These are phyloP conservation scores for Frieseomelitta varia DNA, from an alignment of 1,140 invertebrate genomes.

Conservation along the genomic window DNA sequence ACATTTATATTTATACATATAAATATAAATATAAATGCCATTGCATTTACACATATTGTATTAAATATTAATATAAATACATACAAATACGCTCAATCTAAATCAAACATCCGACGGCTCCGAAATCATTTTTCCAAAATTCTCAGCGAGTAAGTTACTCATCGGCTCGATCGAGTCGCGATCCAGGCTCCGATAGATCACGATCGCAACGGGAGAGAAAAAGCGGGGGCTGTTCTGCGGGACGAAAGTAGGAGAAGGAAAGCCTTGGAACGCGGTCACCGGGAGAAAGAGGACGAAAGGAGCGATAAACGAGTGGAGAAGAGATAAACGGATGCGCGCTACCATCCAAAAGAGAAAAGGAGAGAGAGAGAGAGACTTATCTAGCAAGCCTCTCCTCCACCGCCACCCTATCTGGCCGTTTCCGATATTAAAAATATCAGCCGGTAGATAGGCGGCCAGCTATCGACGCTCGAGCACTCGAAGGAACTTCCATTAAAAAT, in stretches of 20 bases:
- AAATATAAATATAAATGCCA: too few relatives aligned
- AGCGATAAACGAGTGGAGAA: constrained; percentile 55
- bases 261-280: not conserved
- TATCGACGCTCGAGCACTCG: constrained; percentile 72
- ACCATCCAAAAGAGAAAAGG: not conserved
- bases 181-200: constrained; percentile 45
- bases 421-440: constrained; percentile 78
- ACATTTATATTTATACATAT: too few relatives aligned
- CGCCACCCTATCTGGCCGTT: constrained; percentile 61
- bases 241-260: not conserved
- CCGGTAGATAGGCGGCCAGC: constrained; percentile 67
- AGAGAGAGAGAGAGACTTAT: constrained; percentile 57
- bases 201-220: constrained; percentile 28
- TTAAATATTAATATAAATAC: too few relatives aligned
- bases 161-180: constrained; percentile 34
- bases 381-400: constrained; percentile 41
- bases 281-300: not conserved
- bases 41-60: too few relatives aligned
- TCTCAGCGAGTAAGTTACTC: not conserved
- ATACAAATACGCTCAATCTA: too few relatives aligned
- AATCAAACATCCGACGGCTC: too few relatives aligned
- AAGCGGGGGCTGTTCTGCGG: not conserved
- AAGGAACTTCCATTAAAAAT: constrained; percentile 78
- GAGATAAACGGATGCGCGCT: constrained; percentile 58
- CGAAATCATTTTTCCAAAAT: not conserved